Evolutionary conservation across 2,113 vertebrate species (phyloP), one percentile per base, ranked within the genome.

Genomic region (Cromileptes altivelis): DNA sequence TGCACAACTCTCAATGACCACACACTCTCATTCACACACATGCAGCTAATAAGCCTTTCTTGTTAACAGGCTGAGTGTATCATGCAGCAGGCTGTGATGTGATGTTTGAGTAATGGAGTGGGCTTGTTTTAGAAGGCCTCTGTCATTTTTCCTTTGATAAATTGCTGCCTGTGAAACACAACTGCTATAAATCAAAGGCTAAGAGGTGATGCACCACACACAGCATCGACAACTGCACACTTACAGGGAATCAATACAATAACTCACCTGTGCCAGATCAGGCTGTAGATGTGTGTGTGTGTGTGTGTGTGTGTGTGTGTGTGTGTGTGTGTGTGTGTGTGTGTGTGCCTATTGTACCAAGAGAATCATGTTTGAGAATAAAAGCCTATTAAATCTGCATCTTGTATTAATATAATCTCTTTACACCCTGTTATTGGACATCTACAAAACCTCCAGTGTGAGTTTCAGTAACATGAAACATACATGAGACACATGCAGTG

Each of bases 81-180:
- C 69, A 11, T 7, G 73, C 74, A 40, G 14, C 63, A 0, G 12
- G 60, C 76, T 73, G 70, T 18, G 60, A 82, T 79, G 65, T 80
- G 79, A 83, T 62, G 77, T 71, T 74, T 79, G 81, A 86, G 68
- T 90, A 78, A 90, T 85, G 80, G 88, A 87, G 77, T 68, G 69
- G 45, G 62, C 82, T 83, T 64, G 74, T 83, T 86, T 73, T 4
- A 45, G 30, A 61, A 45, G 58, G 76, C 49, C 83, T 33, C 45
- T 5, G 58, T 37, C 82, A 76, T 85, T 86, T 87, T 82, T 75
- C 37, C 62, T 88, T 47, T 72, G 75, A 92, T 85, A 75, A 85
- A 92, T 80, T 0, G 7, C 74, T 50, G 71, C 71, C 73, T 40
- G 61, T 61, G 80, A 82, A 84, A 83, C 58, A 13, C 19, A 50